phyloP scores from a whole-genome alignment of 2,888 invertebrate genomes.

The Sclerodermus sp. region DNA sequence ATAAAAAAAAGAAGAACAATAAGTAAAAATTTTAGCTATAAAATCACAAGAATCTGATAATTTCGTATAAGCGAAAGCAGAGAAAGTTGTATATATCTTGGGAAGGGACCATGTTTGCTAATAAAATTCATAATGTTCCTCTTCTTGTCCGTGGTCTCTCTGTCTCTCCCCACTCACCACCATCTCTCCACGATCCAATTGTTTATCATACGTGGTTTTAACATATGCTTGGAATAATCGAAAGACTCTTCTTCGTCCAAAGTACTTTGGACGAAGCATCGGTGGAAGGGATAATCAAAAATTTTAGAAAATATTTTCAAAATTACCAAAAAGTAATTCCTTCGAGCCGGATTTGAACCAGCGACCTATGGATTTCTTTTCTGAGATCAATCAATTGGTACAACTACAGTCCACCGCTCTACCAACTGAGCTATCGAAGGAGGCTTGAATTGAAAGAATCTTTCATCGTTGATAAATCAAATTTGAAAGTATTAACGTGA shows the following conservation, averaged over 20 bases:
- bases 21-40: no score
- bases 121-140: no score
- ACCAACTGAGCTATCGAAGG: conserved; percentile 51
- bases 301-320: no score
- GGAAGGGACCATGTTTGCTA: conserved; percentile 23
- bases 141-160: no score
- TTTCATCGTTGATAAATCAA: not conserved
- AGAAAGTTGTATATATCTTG: conserved; percentile 47
- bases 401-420: conserved; percentile 56
- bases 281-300: no score
- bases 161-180: no score
- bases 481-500: not conserved
- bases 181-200: no score
- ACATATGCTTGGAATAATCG: no score
- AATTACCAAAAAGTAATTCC: conserved; percentile 21
- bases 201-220: no score
- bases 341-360: conserved; percentile 53
- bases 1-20: conserved; percentile 9
- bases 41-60: conserved; percentile 35
- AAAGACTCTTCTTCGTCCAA: no score
- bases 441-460: not conserved
- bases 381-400: not conserved
- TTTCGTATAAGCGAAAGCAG: conserved; percentile 56
- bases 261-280: no score
- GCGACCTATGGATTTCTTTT: conserved; percentile 47